Percentiles rank a stretch among this genome's conserved stretches.
These are phyloP conservation scores for Panulirus ornatus DNA, from an alignment of 1,140 invertebrate genomes.

Conservation along the genomic window DNA sequence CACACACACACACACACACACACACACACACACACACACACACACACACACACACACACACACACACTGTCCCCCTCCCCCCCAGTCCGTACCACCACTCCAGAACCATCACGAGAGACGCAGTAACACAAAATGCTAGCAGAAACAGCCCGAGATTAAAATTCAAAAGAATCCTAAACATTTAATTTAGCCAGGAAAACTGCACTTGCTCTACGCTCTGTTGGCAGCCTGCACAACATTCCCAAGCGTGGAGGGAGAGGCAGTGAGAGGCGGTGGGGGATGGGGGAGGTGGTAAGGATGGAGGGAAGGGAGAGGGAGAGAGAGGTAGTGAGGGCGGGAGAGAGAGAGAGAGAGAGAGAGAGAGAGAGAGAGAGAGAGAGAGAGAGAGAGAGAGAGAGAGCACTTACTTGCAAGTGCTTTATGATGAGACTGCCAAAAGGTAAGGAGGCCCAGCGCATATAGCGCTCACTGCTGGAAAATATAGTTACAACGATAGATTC, in stretches of 20 bases:
- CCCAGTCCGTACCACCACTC: neutral
- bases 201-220: neutral
- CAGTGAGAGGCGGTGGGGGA: neutral
- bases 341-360: slow-evolving; percentile 17
- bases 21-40: neutral
- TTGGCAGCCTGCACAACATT: neutral
- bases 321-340: neutral
- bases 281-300: too few species aligned
- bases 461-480: too few species aligned
- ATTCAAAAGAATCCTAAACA: slow-evolving; percentile 6
- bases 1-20: neutral
- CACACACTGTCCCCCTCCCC: neutral
- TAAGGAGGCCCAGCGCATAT: too few species aligned
- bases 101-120: neutral
- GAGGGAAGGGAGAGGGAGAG: neutral
- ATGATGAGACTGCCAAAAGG: neutral
- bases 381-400: neutral
- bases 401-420: neutral
- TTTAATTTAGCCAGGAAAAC: slow-evolving; percentile 23
- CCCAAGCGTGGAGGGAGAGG: neutral
- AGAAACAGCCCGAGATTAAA: neutral
- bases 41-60: neutral
- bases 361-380: too few species aligned
- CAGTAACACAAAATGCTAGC: neutral
- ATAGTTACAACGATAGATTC: too few species aligned